phyloP scores from a whole-genome alignment of 2,888 invertebrate species.

The Autographa gamma region DNA sequence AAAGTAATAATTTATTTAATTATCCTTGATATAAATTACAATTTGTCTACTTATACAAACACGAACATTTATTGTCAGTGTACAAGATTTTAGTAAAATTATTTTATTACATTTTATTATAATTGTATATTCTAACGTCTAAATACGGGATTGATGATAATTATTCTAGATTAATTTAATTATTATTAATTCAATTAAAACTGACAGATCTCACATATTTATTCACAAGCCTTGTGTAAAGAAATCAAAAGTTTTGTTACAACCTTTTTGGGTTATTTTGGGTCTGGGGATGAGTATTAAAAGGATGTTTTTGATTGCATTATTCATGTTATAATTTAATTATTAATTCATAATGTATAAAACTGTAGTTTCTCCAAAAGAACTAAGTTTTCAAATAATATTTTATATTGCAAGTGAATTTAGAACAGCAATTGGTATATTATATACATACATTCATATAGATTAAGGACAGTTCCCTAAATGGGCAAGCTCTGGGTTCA shows the following conservation, averaged over 20 bases:
- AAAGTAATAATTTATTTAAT: conserved; percentile 54
- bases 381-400: not conserved
- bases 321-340: not conserved
- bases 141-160: not conserved
- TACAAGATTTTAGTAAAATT: conserved; percentile 20
- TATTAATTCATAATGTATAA: not conserved
- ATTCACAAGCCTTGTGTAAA: conserved; percentile 3
- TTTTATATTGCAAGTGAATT: not conserved
- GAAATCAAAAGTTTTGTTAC: not conserved
- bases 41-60: conserved; percentile 49
- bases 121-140: conserved; percentile 24
- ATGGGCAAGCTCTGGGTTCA: not conserved
- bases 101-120: conserved; percentile 10
- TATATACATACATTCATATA: not conserved
- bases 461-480: not conserved
- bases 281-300: not conserved
- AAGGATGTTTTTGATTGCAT: too few species aligned
- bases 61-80: conserved; percentile 50
- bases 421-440: not conserved
- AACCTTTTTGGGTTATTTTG: not conserved
- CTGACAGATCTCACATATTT: conserved; percentile 5
- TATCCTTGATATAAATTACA: conserved; percentile 46
- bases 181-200: conserved; percentile 9
- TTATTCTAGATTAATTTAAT: not conserved
- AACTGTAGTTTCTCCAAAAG: not conserved